Percentiles rank a stretch among this genome's conserved stretches.
phyloP scores from a whole-genome alignment of 2,113 vertebrate species.

The Corythaixoides concolor region DNA sequence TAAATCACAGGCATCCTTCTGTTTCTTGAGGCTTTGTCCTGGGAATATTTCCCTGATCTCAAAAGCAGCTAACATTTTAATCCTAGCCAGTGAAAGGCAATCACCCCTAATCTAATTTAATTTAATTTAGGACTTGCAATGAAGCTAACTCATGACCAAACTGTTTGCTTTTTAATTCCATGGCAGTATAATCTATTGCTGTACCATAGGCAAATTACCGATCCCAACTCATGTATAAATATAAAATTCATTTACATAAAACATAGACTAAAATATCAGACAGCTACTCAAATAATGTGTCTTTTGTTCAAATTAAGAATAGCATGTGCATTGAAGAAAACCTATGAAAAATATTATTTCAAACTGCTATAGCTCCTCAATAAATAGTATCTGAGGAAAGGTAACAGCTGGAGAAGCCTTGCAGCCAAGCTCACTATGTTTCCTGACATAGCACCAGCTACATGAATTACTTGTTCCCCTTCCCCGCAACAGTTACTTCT shows the following conservation, averaged over 20 bases:
- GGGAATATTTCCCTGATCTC: background rate
- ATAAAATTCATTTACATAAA: background rate
- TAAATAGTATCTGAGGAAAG: background rate
- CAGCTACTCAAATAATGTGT: background rate
- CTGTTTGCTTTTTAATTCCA: background rate
- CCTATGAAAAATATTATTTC: background rate
- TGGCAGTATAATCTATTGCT: background rate
- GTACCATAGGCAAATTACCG: background rate
- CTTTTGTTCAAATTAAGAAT: background rate
- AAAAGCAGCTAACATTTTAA: constrained; percentile 1
- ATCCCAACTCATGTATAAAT: background rate
- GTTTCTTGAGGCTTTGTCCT: background rate
- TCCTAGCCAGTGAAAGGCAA: background rate
- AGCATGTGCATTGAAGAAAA: background rate
- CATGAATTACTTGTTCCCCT: background rate
- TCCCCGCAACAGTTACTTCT: background rate
- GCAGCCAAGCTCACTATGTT: background rate
- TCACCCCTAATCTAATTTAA: background rate
- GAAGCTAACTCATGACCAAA: background rate
- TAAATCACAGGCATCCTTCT: constrained; percentile 8
- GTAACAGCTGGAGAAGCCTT: background rate
- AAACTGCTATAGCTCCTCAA: background rate
- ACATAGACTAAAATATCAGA: background rate
- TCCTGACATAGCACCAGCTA: background rate
- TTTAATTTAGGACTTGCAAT: background rate